Conservation (phyloP, 2,888 invertebrate genomes). For the Acanthosoma haemorrhoidale region DNA sequence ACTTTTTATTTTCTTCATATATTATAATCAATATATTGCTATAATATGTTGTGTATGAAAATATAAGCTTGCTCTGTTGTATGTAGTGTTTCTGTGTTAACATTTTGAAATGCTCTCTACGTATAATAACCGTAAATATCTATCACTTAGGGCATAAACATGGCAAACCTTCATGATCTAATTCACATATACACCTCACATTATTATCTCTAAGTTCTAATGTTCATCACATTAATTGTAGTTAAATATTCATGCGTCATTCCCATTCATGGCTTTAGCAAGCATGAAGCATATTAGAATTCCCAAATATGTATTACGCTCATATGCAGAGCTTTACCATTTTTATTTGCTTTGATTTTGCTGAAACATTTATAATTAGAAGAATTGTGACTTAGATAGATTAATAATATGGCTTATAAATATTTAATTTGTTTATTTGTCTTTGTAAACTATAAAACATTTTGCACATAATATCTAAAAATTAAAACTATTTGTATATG, state of each 20-base stretch:
- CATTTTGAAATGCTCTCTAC: too few species aligned
- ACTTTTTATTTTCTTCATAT: neutral
- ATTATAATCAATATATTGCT: neutral
- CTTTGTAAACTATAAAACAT: neutral
- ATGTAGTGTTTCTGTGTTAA: neutral
- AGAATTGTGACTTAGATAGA: constrained; percentile 6
- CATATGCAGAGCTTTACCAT: neutral
- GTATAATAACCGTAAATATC: neutral
- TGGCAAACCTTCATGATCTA: neutral
- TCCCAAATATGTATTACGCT: neutral
- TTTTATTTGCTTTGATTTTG: constrained; percentile 8
- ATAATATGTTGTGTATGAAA: neutral
- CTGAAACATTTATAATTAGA: neutral
- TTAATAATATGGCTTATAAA: neutral
- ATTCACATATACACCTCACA: constrained; percentile 16
- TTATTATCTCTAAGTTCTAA: neutral
- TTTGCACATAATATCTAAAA: neutral
- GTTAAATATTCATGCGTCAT: neutral
- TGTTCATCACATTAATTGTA: neutral
- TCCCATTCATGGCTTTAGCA: constrained; percentile 15
- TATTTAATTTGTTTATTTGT: neutral
- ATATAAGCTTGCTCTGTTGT: neutral
- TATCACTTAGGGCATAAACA: neutral
- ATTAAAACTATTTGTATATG: neutral
- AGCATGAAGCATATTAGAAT: constrained; percentile 22